A percentile compares a stretch with the other conserved stretches of the same genome.
These are phyloP conservation scores for Drosophila seguyi DNA, from an alignment of 1,140 invertebrate species.

Conservation along the genomic window DNA sequence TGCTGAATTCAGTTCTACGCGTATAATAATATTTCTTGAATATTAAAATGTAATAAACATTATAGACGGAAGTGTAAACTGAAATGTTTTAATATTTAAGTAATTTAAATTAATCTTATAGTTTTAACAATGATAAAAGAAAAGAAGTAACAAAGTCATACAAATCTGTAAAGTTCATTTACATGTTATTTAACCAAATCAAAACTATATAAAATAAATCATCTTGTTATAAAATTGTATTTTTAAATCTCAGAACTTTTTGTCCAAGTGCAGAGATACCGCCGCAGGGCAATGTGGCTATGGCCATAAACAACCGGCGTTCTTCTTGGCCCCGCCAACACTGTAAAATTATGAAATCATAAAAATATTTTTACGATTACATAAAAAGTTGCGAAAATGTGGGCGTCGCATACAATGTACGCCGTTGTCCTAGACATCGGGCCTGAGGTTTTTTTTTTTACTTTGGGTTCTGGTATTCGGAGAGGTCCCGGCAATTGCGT, in stretches of 20 bases:
- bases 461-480: not conserved
- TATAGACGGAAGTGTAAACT: not conserved
- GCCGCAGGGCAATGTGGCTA: conserved; percentile 24
- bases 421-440: conserved; percentile 27
- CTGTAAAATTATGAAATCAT: conserved; percentile 84
- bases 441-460: conserved; percentile 8
- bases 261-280: conserved; percentile 7
- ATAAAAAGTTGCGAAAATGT: conserved; percentile 78
- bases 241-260: not conserved
- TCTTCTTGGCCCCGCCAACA: conserved; percentile 51
- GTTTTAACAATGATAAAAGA: not conserved
- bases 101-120: not conserved
- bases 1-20: not conserved
- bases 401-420: conserved; percentile 59
- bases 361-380: conserved; percentile 84
- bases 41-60: not conserved
- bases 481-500: conserved; percentile 64
- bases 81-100: not conserved
- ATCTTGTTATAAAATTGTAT: not conserved
- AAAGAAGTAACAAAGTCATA: not conserved
- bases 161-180: not conserved
- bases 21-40: not conserved
- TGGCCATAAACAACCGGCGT: conserved; percentile 64
- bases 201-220: not conserved
- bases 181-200: too few species aligned